Evolutionary conservation across 2,113 vertebrate species (phyloP).

Genomic region (Dicerorhinus sumatrensis): DNA sequence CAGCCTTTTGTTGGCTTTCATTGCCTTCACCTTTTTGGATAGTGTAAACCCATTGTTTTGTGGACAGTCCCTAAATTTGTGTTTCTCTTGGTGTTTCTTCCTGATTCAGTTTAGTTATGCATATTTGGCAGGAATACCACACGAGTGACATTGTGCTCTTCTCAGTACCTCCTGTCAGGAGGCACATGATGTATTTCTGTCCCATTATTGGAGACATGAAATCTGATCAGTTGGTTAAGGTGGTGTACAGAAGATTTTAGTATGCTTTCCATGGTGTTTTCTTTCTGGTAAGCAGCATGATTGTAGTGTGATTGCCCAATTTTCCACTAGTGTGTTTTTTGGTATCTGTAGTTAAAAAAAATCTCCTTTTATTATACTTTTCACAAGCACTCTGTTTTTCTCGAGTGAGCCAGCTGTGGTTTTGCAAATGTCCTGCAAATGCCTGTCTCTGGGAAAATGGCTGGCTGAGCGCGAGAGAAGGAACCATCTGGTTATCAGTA

Average conservation of each 20-base stretch:
- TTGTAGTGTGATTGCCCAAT: neutral
- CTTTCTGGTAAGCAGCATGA: neutral
- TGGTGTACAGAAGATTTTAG: neutral
- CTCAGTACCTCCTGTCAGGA: neutral
- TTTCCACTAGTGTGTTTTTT: neutral
- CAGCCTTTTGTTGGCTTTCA: neutral
- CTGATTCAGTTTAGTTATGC: neutral
- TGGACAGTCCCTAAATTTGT: neutral
- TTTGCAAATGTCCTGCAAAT: neutral
- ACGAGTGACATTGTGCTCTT: fast-evolving
- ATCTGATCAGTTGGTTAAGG: neutral
- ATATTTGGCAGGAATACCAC: neutral
- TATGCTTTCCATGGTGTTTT: neutral
- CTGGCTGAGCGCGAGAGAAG: neutral
- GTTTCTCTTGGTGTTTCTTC: neutral
- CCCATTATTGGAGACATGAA: neutral
- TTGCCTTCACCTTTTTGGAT: neutral
- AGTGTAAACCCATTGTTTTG: neutral
- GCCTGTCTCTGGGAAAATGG: neutral
- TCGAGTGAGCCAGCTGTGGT: neutral
- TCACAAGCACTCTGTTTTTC: neutral
- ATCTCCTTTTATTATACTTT: neutral
- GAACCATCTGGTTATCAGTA: neutral
- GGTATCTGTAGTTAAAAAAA: neutral
- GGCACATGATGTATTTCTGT: neutral